A percentile compares a stretch with the other conserved stretches of the same genome.
These are phyloP conservation scores for Chaetops frenatus DNA, from an alignment of 2,113 vertebrate species.

Conservation along the genomic window DNA sequence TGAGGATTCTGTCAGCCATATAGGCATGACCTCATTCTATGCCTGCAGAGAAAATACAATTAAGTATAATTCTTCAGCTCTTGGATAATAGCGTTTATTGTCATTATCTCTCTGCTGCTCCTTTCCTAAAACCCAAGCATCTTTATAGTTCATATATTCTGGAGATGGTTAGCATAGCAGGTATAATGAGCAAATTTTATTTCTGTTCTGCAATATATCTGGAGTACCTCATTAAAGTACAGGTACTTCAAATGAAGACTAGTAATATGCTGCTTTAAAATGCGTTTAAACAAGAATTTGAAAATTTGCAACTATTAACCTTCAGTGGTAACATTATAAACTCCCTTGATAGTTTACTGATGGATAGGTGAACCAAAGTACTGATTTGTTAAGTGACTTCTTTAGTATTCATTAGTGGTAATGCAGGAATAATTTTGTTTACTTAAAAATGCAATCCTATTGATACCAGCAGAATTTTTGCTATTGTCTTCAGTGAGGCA, in stretches of 20 bases:
- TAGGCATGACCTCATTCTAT: neutral
- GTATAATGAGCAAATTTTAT: neutral
- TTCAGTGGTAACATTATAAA: neutral
- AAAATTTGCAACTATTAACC: neutral
- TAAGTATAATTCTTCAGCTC: neutral
- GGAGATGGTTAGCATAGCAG: neutral
- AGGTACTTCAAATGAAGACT: neutral
- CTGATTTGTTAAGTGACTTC: neutral
- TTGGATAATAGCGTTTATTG: neutral
- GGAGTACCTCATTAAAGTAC: neutral
- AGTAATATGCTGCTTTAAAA: neutral
- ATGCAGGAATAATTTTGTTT: neutral
- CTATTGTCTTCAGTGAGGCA: neutral
- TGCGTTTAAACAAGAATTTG: neutral
- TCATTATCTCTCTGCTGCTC: neutral
- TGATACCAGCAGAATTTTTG: neutral
- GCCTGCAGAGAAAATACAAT: neutral
- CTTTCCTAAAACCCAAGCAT: neutral
- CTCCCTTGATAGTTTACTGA: neutral
- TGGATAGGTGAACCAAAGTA: neutral
- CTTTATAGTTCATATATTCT: neutral
- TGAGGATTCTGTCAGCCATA: neutral
- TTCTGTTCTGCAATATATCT: neutral
- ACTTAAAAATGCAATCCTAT: neutral
- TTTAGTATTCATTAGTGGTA: neutral